Evolutionary conservation across 2,113 vertebrate species (phyloP), one percentile per base, ranked within the genome.

Genomic region (Platichthys stellatus): DNA sequence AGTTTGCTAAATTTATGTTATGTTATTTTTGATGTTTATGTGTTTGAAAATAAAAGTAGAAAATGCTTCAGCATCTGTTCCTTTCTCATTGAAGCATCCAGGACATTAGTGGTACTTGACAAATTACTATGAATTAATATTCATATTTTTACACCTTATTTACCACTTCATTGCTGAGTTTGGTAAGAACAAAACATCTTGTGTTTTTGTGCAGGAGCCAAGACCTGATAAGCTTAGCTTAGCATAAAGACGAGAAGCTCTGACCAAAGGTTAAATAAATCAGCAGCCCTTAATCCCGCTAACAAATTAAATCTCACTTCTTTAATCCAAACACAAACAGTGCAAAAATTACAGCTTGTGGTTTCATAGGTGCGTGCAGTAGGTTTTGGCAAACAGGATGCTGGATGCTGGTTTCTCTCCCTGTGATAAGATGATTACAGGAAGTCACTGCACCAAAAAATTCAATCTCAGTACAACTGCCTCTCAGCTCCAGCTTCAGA

Each of bases 21-120:
- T 35, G 64, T 89, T 86, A 69, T 86, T 90, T 86, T 90, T 85
- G 51, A 78, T 79, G 87, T 91, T 76, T 79, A 67, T 84, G 84
- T 87, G 81, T 88, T 91, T 91, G 87, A 83, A 92, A 91, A 90
- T 92, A 93, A 92, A 92, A 72, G 26, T 81, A 70, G 23, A 73
- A 85, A 69, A 88, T 49, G 58, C 26, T 74, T 72, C 17, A 67
- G 58, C 13, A 35, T 43, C 68, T 0, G 23, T 69, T 78, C 60
- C 15, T 49, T 76, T 40, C 31, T 31, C 17, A 7, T 43, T 66
- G n/a, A 2, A 11, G 21, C 53, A 13, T 13, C 40, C 40, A 43
- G 40, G 40, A 9, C 20, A 20, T n/a, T 53, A n/a, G 4, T 7
- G 49, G 15, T 53, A 18, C 17, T 51, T 53, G 49, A 20, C 2